Conservation (phyloP, 2,888 invertebrate species). For the Parochlus steinenii region DNA sequence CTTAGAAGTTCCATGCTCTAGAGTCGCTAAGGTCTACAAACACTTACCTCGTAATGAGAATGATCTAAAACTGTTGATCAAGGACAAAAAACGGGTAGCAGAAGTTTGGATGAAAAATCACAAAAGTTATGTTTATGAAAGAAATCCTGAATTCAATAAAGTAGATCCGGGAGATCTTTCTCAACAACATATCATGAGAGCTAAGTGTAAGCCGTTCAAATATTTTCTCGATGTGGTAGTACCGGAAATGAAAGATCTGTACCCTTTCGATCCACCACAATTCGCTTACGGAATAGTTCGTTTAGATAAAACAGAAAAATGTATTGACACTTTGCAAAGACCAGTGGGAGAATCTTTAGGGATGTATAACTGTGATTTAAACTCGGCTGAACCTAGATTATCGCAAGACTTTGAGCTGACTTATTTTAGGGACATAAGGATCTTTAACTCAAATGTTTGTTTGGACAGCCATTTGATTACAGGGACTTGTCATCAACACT, state of each 20-base stretch:
- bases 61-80: constrained; percentile 1
- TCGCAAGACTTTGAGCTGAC: no score
- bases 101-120: constrained; percentile 10
- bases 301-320: no score
- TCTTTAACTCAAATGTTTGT: no score
- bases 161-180: constrained; percentile 3
- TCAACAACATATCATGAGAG: background rate
- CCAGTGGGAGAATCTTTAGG: no score
- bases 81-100: constrained; percentile 5
- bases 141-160: background rate
- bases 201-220: constrained; percentile 5
- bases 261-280: background rate
- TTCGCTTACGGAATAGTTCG: constrained; percentile 3
- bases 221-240: constrained; percentile 5
- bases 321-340: no score
- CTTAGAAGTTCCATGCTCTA: constrained; percentile 54
- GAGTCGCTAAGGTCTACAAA: constrained; percentile 56
- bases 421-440: no score
- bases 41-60: background rate
- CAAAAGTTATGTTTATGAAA: constrained; percentile 5
- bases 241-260: constrained; percentile 1
- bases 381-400: no score
- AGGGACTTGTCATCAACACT: no score
- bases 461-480: no score
- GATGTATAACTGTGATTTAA: no score